These are phyloP conservation scores for Apodemia zela DNA, from an alignment of 2,888 invertebrate genomes.

Conservation along the genomic window DNA sequence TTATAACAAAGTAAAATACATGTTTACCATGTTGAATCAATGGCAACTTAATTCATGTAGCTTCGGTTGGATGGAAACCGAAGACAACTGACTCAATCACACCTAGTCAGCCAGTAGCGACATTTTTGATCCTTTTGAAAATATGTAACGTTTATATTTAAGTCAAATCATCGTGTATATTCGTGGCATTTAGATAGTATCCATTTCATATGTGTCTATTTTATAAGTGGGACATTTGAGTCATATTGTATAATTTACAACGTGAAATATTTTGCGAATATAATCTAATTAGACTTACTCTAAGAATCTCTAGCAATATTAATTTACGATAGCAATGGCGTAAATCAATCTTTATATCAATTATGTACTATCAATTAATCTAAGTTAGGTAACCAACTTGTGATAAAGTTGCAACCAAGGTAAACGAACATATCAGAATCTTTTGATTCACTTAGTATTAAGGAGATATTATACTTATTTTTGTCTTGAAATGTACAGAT, in stretches of 20 bases:
- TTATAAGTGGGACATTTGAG: neutral
- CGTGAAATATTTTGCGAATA: neutral
- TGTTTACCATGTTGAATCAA: too few species aligned
- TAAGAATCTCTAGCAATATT: conserved; percentile 65
- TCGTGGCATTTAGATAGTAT: neutral
- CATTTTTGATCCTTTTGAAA: neutral
- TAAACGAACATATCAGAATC: conserved; percentile 87
- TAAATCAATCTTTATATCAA: conserved; percentile 53
- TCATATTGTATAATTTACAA: neutral
- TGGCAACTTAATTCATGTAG: too few species aligned
- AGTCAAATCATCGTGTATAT: conserved; percentile 7
- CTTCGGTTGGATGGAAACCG: too few species aligned
- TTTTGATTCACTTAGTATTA: conserved; percentile 81
- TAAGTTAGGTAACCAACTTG: conserved; percentile 66
- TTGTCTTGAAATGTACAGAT: conserved; percentile 51
- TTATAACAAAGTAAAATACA: too few species aligned
- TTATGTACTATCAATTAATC: conserved; percentile 66
- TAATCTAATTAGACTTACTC: conserved; percentile 28
- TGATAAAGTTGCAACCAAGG: conserved; percentile 85
- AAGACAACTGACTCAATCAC: too few species aligned
- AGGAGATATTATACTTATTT: conserved; percentile 39
- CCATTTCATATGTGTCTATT: neutral
- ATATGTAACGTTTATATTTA: neutral
- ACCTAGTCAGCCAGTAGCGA: too few species aligned
- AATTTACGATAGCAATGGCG: conserved; percentile 40